A percentile compares a stretch with the other conserved stretches of the same genome.
Evolutionary conservation across 2,113 vertebrate genomes (phyloP).

Genomic region (Calyptomena viridis): DNA sequence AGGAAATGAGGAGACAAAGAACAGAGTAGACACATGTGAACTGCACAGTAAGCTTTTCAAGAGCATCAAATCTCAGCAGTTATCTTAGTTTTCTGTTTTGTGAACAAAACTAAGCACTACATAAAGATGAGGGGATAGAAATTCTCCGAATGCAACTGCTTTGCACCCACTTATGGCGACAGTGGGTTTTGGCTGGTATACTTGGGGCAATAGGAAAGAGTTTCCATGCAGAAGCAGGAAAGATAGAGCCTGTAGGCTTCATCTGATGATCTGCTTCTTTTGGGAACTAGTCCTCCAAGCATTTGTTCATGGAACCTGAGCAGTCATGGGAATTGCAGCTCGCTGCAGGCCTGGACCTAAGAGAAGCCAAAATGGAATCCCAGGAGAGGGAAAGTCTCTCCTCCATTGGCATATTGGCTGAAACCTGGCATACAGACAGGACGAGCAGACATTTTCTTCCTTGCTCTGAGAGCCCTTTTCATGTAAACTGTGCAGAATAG

Average conservation of each 20-base stretch:
- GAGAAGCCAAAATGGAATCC: background rate
- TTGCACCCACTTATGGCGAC: background rate
- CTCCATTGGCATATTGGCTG: background rate
- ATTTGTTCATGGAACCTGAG: background rate
- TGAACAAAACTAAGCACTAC: background rate
- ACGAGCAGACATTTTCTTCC: background rate
- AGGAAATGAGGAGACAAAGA: background rate
- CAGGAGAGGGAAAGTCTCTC: background rate
- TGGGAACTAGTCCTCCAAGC: background rate
- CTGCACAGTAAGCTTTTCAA: background rate
- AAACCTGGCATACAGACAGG: background rate
- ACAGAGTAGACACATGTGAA: rapidly evolving
- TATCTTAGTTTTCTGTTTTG: background rate
- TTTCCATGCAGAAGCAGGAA: background rate
- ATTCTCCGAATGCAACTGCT: background rate
- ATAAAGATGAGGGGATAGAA: background rate
- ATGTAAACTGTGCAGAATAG: background rate
- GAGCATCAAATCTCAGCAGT: background rate
- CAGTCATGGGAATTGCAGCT: background rate
- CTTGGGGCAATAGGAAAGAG: background rate
- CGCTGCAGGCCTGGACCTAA: background rate
- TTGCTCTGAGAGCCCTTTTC: background rate
- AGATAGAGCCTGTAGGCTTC: background rate
- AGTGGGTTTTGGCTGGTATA: background rate
- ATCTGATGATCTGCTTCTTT: background rate